Base-by-base conservation (phyloP, 2,797 vertebrate species). In the Tangara arthus region DNA sequence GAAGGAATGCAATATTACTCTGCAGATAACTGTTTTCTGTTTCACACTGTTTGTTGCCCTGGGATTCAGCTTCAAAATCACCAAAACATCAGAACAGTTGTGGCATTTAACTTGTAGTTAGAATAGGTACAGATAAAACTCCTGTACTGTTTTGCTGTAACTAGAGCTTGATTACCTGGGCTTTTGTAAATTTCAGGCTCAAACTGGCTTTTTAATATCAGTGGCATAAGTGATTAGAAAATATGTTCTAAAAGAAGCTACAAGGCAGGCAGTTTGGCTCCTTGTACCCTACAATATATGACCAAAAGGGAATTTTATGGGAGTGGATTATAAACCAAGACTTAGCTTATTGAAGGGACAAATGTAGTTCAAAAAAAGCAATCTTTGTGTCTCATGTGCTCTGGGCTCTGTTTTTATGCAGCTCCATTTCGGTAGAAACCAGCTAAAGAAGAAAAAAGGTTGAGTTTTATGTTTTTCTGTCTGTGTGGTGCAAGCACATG, bases 401-500 rank as follows among this genome's bases (percentile, higher is more conserved):
- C 49, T 82, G 59, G 37, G 24, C 52, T 80, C 81, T 83, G 34
- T 61, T 57, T 78, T 81, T 93, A 26, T 87, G 86, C 72, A 73
- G 37, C 47, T 82, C 50, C 15, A 35, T 85, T 90, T 91, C 75
- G 65, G 64, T 44, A 85, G 87, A 85, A 85, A 87, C 55, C 56
- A 72, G 37, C 80, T 75, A 55, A 92, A 72, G 57, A 86, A 86
- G 50, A 80, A 84, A 92, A 86, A 94, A 81, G 44, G 15, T 92
- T 52, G 66, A 78, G 37, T 87, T 93, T 89, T 92, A 55, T 57
- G 56, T 87, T 95, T 95, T 87, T 82, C 78, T 85, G 15, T 79
- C 72, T 95, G 50, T 89, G 85, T 94, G 68, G 55, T 82, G 50
- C 65, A 91, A 93, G 61, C 90, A 87, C 82, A 88, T 82, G 55